phyloP scores from a whole-genome alignment of 2,113 vertebrate genomes.

The Acanthisitta chloris region DNA sequence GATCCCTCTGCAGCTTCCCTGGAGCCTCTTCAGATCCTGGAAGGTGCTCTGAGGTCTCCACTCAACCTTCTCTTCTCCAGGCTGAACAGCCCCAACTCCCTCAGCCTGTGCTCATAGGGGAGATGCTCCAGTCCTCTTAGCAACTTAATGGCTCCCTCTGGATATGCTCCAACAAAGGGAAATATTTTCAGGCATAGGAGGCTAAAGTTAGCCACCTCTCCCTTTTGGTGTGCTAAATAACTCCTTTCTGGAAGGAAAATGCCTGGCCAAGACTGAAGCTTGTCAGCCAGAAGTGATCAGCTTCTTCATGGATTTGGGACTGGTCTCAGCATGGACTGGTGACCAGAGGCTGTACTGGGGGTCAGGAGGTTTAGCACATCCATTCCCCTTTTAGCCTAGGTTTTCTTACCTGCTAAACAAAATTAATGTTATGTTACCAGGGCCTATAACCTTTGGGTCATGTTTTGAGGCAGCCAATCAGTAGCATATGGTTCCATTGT shows the following conservation, averaged over 20 bases:
- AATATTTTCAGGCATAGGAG: not conserved
- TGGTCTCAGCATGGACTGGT: not conserved
- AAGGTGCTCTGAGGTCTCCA: too few species aligned
- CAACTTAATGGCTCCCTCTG: too few species aligned
- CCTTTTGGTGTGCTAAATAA: not conserved
- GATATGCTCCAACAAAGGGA: too few species aligned
- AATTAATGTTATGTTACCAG: not conserved
- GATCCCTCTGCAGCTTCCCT: too few species aligned
- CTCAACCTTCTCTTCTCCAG: too few species aligned
- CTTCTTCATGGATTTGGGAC: not conserved
- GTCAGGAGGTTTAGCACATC: not conserved
- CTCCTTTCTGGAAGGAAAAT: not conserved
- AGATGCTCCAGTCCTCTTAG: too few species aligned
- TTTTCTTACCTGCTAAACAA: not conserved
- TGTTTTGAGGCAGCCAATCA: not conserved
- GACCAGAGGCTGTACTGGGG: not conserved
- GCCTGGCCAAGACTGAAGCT: not conserved
- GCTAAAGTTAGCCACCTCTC: not conserved
- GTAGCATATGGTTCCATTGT: not conserved
- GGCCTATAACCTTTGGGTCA: not conserved
- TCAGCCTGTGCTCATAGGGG: too few species aligned
- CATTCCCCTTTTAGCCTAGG: not conserved
- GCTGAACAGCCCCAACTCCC: too few species aligned
- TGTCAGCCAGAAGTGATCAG: not conserved
- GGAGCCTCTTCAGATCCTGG: too few species aligned